Base-by-base conservation (phyloP, 2,888 invertebrate species). In the Zaprionus obscuricornis region DNA sequence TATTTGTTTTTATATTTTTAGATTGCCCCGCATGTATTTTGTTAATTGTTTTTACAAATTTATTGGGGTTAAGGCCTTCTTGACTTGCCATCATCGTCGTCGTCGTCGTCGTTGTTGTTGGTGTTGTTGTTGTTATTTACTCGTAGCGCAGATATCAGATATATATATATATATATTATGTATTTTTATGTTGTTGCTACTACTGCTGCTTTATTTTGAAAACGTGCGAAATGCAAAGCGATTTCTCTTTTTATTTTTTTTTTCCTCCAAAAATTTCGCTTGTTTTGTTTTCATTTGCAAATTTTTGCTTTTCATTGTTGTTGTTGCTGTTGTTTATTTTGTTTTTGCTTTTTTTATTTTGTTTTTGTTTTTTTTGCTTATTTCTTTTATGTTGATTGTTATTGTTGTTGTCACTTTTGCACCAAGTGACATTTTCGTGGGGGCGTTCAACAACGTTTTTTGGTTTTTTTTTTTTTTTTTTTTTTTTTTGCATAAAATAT, bases 11-110 rank as follows among this genome's bases (percentile, higher is more conserved):
- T 49, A 22, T 55, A 40, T 68, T 74, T 74, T 69, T 54, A 56
- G 51, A 65, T 58, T 31, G 60, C 57, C 22, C 16, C 52, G 65
- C 52, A 17, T 66, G 37, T 56, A 27, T 69, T 52, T 65, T 58
- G 58, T 57, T 70, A 64, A 77, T 81, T 76, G 74, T 77, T 62
- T 72, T 76, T 82, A 77, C 74, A 69, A 77, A 74, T 76, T 74
- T 82, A 77, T 78, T 77, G 78, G 65, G 76, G 76, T 77, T 78
- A 77, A 77, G 76, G 76, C 83, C 79, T 78, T 65, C 51, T 60
- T 60, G 64, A 60, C 64, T 77, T 59, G 62, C 58, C 62, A 52
- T 50, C 55, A 34, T 20, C 50, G 33, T 45, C 50, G 13, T 29
- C 33, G 24, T 36, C 51, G 18, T 24, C 40, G 29, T 58, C 45